Evolutionary conservation across 2,113 vertebrate genomes (phyloP).

Genomic region (Bubo blakistoni): DNA sequence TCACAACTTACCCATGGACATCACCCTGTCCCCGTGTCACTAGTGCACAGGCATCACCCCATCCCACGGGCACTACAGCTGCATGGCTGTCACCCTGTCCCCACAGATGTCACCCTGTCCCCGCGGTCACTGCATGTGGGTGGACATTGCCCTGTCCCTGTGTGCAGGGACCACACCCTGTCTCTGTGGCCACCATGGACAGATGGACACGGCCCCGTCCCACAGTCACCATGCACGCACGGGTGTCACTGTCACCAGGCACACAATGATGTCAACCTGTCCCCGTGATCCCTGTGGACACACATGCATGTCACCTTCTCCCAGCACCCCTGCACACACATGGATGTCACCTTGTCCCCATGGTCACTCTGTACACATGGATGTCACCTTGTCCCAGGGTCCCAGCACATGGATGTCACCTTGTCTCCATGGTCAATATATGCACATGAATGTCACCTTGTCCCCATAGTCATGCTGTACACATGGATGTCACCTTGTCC

Average conservation of each 20-base stretch:
- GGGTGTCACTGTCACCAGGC: not conserved
- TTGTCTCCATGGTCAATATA: too few relatives aligned
- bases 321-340: not conserved
- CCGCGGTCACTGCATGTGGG: fast-evolving
- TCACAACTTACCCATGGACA: fast-evolving
- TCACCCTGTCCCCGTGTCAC: fast-evolving
- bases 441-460: not conserved
- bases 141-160: too few relatives aligned
- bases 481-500: not conserved
- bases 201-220: not conserved
- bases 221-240: fast-evolving
- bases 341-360: not conserved
- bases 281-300: not conserved
- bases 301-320: not conserved
- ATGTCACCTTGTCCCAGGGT: too few relatives aligned
- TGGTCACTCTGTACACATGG: too few relatives aligned
- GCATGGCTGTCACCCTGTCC: too few relatives aligned
- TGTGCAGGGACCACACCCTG: too few relatives aligned
- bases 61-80: too few relatives aligned
- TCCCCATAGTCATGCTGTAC: too few relatives aligned
- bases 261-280: fast-evolving
- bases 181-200: too few relatives aligned
- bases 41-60: not conserved
- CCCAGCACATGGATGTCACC: too few relatives aligned
- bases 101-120: not conserved